Percentiles rank a stretch among this genome's conserved stretches.
phyloP scores from a whole-genome alignment of 2,113 vertebrate species.

The Datnioides undecimradiatus region DNA sequence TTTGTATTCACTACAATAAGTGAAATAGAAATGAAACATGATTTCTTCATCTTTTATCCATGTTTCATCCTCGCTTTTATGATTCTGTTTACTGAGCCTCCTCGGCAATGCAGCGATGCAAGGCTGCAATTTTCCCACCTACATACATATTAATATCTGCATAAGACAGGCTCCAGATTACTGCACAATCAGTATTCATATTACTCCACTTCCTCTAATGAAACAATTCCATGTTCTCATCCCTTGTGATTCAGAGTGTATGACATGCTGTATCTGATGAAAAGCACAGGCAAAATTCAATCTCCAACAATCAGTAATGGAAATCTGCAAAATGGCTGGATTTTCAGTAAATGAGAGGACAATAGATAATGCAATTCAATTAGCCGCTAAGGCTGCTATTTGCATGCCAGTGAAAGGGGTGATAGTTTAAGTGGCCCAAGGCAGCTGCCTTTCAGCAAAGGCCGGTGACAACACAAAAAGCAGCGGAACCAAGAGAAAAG shows the following conservation, averaged over 20 bases:
- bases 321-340: slow-evolving; percentile 71
- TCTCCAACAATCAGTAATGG: slow-evolving; percentile 74
- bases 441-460: slow-evolving; percentile 81
- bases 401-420: slow-evolving; percentile 82
- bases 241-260: slow-evolving; percentile 64
- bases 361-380: slow-evolving; percentile 82
- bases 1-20: slow-evolving; percentile 42
- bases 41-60: slow-evolving; percentile 36
- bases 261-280: slow-evolving; percentile 67
- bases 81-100: slow-evolving; percentile 23
- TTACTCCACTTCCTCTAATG: slow-evolving; percentile 44
- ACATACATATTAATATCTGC: slow-evolving; percentile 67
- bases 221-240: slow-evolving; percentile 59
- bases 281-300: slow-evolving; percentile 68
- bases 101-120: slow-evolving; percentile 26
- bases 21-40: slow-evolving; percentile 48
- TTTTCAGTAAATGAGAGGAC: slow-evolving; percentile 77
- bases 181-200: slow-evolving; percentile 66
- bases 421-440: slow-evolving; percentile 78
- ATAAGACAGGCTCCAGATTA: slow-evolving; percentile 49
- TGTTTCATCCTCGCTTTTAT: slow-evolving; percentile 12
- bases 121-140: slow-evolving; percentile 56
- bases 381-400: slow-evolving; percentile 78
- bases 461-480: slow-evolving; percentile 76
- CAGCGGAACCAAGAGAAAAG: slow-evolving; percentile 74